phyloP scores from a whole-genome alignment of 2,113 vertebrate genomes.

The Rhinichthys klamathensis region DNA sequence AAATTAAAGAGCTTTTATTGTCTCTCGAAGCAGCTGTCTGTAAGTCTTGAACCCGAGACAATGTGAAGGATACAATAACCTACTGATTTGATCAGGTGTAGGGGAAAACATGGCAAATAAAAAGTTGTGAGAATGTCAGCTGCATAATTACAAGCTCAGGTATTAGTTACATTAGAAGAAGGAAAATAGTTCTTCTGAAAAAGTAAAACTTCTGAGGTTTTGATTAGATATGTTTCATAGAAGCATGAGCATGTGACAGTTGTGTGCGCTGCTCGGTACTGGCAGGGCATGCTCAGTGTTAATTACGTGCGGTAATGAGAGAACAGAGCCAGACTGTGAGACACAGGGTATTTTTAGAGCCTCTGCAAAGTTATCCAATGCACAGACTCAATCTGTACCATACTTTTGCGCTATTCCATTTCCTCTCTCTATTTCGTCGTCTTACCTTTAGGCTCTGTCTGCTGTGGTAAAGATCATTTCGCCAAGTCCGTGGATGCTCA shows the following conservation, averaged over 20 bases:
- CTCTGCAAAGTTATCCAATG: constrained; percentile 69
- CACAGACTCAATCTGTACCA: constrained; percentile 57
- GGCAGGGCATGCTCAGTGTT: constrained; percentile 72
- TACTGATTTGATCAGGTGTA: background rate
- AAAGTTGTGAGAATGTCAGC: background rate
- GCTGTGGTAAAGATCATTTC: constrained; percentile 12
- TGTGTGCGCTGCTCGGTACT: constrained; percentile 61
- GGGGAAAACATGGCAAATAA: background rate
- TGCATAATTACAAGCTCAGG: background rate
- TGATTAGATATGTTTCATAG: constrained; percentile 66
- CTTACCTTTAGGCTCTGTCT: constrained; percentile 42
- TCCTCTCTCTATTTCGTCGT: constrained; percentile 30
- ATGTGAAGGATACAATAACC: background rate
- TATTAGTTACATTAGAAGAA: background rate
- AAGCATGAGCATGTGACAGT: constrained; percentile 64
- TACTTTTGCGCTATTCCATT: constrained; percentile 37
- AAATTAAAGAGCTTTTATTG: constrained; percentile 67
- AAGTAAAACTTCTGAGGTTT: constrained; percentile 48
- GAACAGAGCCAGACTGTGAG: constrained; percentile 71
- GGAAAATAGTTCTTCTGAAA: constrained; percentile 10
- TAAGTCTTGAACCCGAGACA: background rate
- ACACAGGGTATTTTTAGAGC: constrained; percentile 75
- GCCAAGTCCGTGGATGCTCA: background rate
- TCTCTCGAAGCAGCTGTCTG: constrained; percentile 37
- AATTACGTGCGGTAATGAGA: constrained; percentile 77